phyloP scores from a whole-genome alignment of 2,113 vertebrate genomes.

The Elephas maximus region DNA sequence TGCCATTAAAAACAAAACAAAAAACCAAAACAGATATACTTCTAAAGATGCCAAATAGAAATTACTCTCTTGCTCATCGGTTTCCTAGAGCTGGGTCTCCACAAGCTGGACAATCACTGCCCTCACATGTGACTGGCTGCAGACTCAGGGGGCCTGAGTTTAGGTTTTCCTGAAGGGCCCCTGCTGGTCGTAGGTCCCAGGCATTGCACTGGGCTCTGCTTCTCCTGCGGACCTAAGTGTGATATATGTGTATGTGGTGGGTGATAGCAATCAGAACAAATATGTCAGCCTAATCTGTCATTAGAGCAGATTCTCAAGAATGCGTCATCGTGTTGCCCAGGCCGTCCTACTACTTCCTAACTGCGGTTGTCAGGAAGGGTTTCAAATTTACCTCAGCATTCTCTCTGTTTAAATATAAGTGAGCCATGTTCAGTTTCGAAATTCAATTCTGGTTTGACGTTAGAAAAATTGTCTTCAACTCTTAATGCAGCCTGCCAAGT shows the following conservation, averaged over 20 bases:
- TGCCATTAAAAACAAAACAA: neutral
- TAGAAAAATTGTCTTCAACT: slow-evolving; percentile 56
- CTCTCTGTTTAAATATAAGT: slow-evolving; percentile 64
- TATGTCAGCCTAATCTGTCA: neutral
- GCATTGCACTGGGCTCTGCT: neutral
- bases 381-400: neutral
- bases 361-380: neutral
- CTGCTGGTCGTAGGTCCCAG: neutral
- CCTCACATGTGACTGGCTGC: neutral
- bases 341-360: neutral
- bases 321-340: neutral
- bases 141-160: neutral
- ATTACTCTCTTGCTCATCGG: neutral
- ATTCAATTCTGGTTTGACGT: slow-evolving; percentile 54
- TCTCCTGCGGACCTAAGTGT: slow-evolving; percentile 31
- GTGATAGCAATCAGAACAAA: neutral
- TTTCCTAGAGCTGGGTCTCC: neutral
- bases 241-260: rapidly evolving
- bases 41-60: slow-evolving; percentile 29
- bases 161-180: neutral
- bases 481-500: slow-evolving; percentile 59
- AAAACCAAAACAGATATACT: neutral
- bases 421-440: slow-evolving; percentile 55
- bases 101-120: neutral
- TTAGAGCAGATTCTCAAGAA: slow-evolving; percentile 9